These are phyloP conservation scores for Takifugu flavidus DNA, from an alignment of 2,113 vertebrate genomes.

Conservation along the genomic window DNA sequence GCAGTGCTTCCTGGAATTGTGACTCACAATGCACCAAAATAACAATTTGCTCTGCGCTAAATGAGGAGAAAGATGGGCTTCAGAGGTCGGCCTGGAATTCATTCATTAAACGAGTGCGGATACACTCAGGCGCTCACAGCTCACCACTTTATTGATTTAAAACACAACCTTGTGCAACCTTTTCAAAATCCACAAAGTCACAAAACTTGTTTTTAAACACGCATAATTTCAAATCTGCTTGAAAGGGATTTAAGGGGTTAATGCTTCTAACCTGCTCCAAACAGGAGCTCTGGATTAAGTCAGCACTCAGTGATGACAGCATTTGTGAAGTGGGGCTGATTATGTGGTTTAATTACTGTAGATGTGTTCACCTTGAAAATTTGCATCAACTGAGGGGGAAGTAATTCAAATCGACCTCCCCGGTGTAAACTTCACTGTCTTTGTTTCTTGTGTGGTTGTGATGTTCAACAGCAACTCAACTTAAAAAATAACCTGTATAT, in stretches of 20 bases:
- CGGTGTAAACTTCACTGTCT: slow-evolving; percentile 2
- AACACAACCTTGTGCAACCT: no score
- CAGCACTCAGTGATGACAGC: slow-evolving; percentile 18
- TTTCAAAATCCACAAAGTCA: no score
- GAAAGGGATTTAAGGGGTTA: slow-evolving; percentile 13
- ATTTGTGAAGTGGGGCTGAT: slow-evolving; percentile 19
- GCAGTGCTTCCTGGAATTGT: no score
- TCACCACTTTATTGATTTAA: no score
- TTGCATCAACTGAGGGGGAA: background rate
- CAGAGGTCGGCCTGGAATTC: background rate
- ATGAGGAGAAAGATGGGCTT: slow-evolving; percentile 1
- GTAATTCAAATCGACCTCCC: slow-evolving; percentile 5
- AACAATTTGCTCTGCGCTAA: slow-evolving; percentile 7
- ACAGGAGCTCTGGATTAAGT: slow-evolving; percentile 17
- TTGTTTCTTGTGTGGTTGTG: background rate
- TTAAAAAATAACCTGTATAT: no score
- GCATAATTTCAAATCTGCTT: background rate
- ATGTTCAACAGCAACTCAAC: no score
- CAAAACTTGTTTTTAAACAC: no score
- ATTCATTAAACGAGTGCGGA: background rate
- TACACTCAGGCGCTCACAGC: no score
- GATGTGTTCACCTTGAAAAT: slow-evolving; percentile 3
- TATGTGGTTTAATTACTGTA: slow-evolving; percentile 14
- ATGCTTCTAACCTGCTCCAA: slow-evolving; percentile 5
- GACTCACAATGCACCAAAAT: background rate